Percentiles rank a stretch among this genome's conserved stretches.
phyloP scores from a whole-genome alignment of 2,888 invertebrate genomes.

The Mythimna lalbum region DNA sequence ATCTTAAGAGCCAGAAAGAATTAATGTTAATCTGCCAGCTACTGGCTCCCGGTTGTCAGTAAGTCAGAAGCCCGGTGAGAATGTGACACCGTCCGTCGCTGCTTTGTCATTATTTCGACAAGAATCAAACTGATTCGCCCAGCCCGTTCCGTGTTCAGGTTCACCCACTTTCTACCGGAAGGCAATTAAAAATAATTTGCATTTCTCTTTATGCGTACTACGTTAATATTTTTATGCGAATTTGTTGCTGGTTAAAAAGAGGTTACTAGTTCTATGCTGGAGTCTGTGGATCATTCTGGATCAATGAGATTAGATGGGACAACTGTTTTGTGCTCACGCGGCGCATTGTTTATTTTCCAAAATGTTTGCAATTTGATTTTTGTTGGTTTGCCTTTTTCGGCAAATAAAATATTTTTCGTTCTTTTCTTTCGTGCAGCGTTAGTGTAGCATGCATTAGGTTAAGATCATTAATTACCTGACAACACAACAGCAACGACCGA shows the following conservation, averaged over 20 bases:
- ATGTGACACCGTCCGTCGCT: constrained; percentile 69
- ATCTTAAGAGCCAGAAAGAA: constrained; percentile 29
- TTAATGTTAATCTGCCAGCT: constrained; percentile 58
- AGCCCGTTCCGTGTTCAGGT: constrained; percentile 82
- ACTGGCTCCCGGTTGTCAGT: constrained; percentile 53
- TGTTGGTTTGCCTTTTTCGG: too few species aligned
- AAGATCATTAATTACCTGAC: too few species aligned
- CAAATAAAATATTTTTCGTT: too few species aligned
- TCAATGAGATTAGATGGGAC: background rate
- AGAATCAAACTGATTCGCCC: constrained; percentile 80
- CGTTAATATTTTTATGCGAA: constrained; percentile 76
- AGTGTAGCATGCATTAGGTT: too few species aligned
- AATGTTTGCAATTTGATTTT: too few species aligned
- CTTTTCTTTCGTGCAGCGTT: too few species aligned
- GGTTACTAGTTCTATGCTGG: constrained; percentile 53
- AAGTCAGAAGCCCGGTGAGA: constrained; percentile 55
- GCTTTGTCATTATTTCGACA: constrained; percentile 83
- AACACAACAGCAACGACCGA: too few species aligned
- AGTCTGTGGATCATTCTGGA: background rate
- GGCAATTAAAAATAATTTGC: constrained; percentile 89
- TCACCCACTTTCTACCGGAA: constrained; percentile 90
- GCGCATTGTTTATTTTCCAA: too few species aligned
- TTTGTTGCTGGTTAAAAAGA: constrained; percentile 67
- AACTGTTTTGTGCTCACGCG: too few species aligned
- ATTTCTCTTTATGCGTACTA: constrained; percentile 83